These are phyloP conservation scores for Salpingus planirostris DNA, from an alignment of 2,888 invertebrate species.

Conservation along the genomic window DNA sequence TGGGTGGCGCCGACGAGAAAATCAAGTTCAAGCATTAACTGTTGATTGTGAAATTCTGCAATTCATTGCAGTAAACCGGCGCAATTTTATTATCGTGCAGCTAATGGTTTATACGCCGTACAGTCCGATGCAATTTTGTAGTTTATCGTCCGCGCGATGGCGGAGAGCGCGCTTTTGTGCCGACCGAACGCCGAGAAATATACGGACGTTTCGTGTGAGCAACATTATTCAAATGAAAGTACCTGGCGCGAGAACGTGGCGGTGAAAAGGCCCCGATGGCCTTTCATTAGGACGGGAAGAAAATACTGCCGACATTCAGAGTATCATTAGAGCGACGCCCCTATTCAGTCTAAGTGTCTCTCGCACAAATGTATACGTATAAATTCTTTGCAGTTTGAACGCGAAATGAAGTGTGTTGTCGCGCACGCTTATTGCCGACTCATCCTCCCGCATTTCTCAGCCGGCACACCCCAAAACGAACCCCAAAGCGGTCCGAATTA, in stretches of 20 bases:
- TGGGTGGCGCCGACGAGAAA: not conserved
- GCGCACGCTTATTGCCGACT: slow-evolving; percentile 24
- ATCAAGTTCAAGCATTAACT: not conserved
- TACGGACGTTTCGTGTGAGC: not conserved
- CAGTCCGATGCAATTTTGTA: slow-evolving; percentile 2
- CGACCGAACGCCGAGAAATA: slow-evolving; percentile 1
- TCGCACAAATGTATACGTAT: slow-evolving; percentile 31
- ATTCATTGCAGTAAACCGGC: not conserved
- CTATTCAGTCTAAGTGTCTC: slow-evolving; percentile 28
- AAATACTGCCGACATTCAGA: slow-evolving; percentile 17
- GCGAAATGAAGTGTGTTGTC: slow-evolving; percentile 28
- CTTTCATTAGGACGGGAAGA: slow-evolving; percentile 14
- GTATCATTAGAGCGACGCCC: slow-evolving; percentile 25
- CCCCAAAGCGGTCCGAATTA: too few species aligned
- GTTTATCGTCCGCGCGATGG: not conserved
- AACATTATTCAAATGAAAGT: slow-evolving; percentile 13
- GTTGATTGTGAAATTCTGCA: not conserved
- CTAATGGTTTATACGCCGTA: not conserved
- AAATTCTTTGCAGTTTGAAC: slow-evolving; percentile 30
- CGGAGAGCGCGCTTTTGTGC: not conserved
- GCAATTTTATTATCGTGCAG: slow-evolving; percentile 1
- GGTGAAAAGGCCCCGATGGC: slow-evolving; percentile 12
- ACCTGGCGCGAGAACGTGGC: slow-evolving; percentile 2
- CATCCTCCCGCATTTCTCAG: slow-evolving; percentile 29
- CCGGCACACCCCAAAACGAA: too few species aligned